phyloP scores from a whole-genome alignment of 2,797 vertebrate species.

The Gambusia yucatana region DNA sequence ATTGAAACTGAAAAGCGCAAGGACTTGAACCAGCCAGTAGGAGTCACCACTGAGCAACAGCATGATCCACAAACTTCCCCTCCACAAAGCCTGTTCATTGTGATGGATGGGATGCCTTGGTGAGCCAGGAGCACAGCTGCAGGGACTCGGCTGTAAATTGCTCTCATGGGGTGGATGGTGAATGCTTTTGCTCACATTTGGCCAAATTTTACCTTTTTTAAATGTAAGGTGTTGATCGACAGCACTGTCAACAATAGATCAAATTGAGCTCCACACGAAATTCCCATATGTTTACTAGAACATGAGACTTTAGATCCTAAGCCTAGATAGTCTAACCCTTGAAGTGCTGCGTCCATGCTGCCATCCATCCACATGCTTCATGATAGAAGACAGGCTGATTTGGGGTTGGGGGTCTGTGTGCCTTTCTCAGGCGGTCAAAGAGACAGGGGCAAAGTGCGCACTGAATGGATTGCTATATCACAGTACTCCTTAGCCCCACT shows the following conservation, averaged over 20 bases:
- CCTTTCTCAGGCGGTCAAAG: background rate
- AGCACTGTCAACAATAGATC: slow-evolving; percentile 25
- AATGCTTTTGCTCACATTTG: slow-evolving; percentile 47
- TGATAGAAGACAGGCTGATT: background rate
- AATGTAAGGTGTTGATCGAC: slow-evolving; percentile 43
- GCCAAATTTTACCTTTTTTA: slow-evolving; percentile 46
- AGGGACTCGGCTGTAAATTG: slow-evolving; percentile 64
- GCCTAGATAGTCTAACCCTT: background rate
- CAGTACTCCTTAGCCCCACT: background rate
- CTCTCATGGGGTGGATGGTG: slow-evolving; percentile 51
- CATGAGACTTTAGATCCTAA: background rate
- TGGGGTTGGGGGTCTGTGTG: background rate
- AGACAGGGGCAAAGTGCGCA: background rate
- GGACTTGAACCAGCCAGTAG: slow-evolving; percentile 16
- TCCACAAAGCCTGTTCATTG: slow-evolving; percentile 46
- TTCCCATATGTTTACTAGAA: background rate
- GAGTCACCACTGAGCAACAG: slow-evolving; percentile 27
- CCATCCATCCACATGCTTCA: background rate
- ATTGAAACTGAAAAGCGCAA: background rate
- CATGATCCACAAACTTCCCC: slow-evolving; percentile 41
- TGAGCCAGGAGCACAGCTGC: slow-evolving; percentile 61
- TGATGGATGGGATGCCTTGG: slow-evolving; percentile 56
- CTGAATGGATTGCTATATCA: background rate
- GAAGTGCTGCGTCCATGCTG: background rate
- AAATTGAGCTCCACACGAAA: slow-evolving; percentile 10